Base-by-base conservation (phyloP, 2,113 vertebrate species). In the Oryzias curvinotus region DNA sequence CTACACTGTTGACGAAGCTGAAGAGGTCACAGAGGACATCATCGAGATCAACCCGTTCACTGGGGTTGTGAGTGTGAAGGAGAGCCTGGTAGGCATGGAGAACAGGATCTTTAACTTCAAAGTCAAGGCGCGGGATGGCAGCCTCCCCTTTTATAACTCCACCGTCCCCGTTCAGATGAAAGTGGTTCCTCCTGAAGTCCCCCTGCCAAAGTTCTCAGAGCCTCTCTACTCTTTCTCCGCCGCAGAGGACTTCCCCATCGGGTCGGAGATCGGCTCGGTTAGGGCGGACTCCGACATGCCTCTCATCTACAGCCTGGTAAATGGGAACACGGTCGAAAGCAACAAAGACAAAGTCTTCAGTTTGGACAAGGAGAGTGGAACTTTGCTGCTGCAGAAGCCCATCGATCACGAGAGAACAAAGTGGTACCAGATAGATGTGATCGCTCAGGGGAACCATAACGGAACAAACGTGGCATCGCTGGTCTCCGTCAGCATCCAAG, bases 341-440 rank as follows among this genome's bases (percentile, higher is more conserved):
- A 99, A 99, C 85, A 94, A 90, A 48, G 95, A 96, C 0, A 92
- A 92, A 25, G 92, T 94, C 44, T 98, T 99, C 80, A 91, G 88
- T 14, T 62, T 99, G 74, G 95, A 99, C 6, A 62, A 87, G 60
- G 92, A 94, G 63, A 96, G 94, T 0, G 97, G 97, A 8, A 88
- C 92, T 44, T 72, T 99, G 75, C 92, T 94, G 52, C 52, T 99
- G 69, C 92, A 94, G 77, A 98, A 97, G 62, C 86, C 89, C 16
- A 88, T 99, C 25, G 97, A 99, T 69, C 94, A 97, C 0, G 97
- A 99, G 70, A 95, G 91, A 83, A 98, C 94, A 23, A 97, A 95
- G 62, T 95, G 95, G 95, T 98, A 98, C 85, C 95, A 95, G 84
- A 92, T 99, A 43, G 95, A 98, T 18, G 91, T 98, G 25, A 92